These are phyloP conservation scores for Drosophila simulans DNA, from an alignment of 1,140 invertebrate genomes.

Conservation along the genomic window DNA sequence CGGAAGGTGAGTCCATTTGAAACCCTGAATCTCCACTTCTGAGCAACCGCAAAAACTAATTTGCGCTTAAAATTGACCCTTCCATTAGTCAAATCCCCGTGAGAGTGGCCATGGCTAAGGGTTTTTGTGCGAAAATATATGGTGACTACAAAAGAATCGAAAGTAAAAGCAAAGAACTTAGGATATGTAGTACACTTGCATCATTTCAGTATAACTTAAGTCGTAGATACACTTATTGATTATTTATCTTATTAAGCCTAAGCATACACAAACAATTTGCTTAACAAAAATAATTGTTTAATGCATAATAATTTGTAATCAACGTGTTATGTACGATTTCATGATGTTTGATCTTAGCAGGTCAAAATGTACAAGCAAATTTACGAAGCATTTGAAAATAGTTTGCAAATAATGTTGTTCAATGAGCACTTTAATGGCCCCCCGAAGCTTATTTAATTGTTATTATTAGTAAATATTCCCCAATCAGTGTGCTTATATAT, in stretches of 20 bases:
- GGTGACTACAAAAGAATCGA: not conserved
- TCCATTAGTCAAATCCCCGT: conserved; percentile 22
- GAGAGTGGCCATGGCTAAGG: not conserved
- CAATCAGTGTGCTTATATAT: not conserved
- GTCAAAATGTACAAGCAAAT: too few relatives aligned
- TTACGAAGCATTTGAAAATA: too few relatives aligned
- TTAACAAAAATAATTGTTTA: too few relatives aligned
- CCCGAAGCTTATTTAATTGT: not conserved
- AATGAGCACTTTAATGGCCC: not conserved
- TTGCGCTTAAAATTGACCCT: conserved; percentile 42
- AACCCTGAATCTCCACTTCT: not conserved
- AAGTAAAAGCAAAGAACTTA: not conserved
- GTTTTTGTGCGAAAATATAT: not conserved
- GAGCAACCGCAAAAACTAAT: conserved; percentile 73
- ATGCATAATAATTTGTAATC: too few relatives aligned
- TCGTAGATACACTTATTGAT: too few relatives aligned
- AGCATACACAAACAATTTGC: too few relatives aligned
- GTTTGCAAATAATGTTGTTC: too few relatives aligned
- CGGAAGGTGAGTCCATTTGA: conserved; percentile 89
- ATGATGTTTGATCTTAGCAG: too few relatives aligned
- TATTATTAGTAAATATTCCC: not conserved
- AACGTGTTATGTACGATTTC: too few relatives aligned
- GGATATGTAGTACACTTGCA: too few relatives aligned
- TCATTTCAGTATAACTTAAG: too few relatives aligned
- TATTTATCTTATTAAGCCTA: too few relatives aligned